Conservation (phyloP, 2,888 invertebrate species). For the Caenorhabditis panamensis region DNA sequence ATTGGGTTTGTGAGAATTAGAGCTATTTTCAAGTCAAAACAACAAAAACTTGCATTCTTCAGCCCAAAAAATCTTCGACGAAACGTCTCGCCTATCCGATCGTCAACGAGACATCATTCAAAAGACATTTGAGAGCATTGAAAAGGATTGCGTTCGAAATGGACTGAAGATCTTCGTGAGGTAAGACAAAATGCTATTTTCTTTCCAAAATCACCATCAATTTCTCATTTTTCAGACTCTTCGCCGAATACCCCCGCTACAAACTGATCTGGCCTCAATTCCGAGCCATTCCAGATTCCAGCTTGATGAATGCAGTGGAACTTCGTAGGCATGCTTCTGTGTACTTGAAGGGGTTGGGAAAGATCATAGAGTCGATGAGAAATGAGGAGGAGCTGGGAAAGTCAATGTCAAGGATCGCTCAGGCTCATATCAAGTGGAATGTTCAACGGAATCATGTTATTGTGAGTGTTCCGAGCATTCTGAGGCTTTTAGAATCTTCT, state of each 20-base stretch:
- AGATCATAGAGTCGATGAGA: slow-evolving; percentile 78
- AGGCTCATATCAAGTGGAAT: slow-evolving; percentile 79
- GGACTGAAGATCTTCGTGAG: slow-evolving; percentile 71
- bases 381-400: slow-evolving; percentile 69
- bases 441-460: slow-evolving; percentile 76
- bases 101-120: slow-evolving; percentile 69
- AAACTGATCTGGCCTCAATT: slow-evolving; percentile 80
- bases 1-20: slow-evolving; percentile 22
- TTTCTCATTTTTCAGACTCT: slow-evolving; percentile 76
- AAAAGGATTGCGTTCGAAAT: slow-evolving; percentile 65
- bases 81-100: slow-evolving; percentile 68
- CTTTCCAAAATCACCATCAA: slow-evolving; percentile 76
- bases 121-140: slow-evolving; percentile 69
- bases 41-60: slow-evolving; percentile 24
- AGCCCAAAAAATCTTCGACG: slow-evolving; percentile 67
- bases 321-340: slow-evolving; percentile 71
- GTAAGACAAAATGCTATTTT: slow-evolving; percentile 44
- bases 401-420: slow-evolving; percentile 73
- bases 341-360: slow-evolving; percentile 76
- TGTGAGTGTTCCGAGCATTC: no score
- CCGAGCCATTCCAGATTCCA: slow-evolving; percentile 77
- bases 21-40: no score
- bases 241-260: slow-evolving; percentile 77
- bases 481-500: background rate
- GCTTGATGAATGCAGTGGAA: slow-evolving; percentile 76